Base-by-base conservation (phyloP, 2,113 vertebrate genomes). In the Dasyprocta punctata region DNA sequence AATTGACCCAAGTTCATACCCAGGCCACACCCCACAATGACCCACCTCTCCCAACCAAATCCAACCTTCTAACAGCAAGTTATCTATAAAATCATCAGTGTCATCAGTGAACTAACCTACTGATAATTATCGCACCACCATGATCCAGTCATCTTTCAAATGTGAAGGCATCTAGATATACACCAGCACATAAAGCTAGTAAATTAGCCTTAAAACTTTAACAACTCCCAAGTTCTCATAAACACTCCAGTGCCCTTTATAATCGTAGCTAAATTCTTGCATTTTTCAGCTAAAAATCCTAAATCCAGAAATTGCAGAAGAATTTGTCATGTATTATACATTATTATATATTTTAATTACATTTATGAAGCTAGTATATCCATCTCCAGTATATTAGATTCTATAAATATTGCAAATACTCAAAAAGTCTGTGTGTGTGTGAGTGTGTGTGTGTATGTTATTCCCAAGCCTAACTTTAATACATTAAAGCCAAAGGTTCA, bases 151-250 rank as follows among this genome's bases (percentile, higher is more conserved):
- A 73, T 38, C 69, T 41, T 41, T 41, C 69, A 41, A 41, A 73
- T 41, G 20, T 24, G 38, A 73, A 73, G 69, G 69, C 69, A 73
- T 41, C 69, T 41, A 73, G 69, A 36, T 67, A 17, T 6, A 63
- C 30, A 63, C 61, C 61, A 63, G 26, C 7, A 28, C 61, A n/a
- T 65, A 95, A 89, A 86, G 49, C 47, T 60, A 88, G 30, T 16
- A 67, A 36, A 67, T 90, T 96, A 88, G 84, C 41, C n/a, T 92
- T 92, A 80, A 92, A 87, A 91, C 83, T 71, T 16, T 73, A 73
- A 17, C 41, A 91, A 85, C 52, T 92, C 30, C 38, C n/a, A 54
- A 67, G 26, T 61, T 85, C 28, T 56, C 93, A 69, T 47, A 63
- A 93, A 94, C 90, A 83, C 92, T 90, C 2, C 44, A 87, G 11